A percentile compares a stretch with the other conserved stretches of the same genome.
Conservation (phyloP, 1,140 invertebrate species). For the Eciton burchellii region DNA sequence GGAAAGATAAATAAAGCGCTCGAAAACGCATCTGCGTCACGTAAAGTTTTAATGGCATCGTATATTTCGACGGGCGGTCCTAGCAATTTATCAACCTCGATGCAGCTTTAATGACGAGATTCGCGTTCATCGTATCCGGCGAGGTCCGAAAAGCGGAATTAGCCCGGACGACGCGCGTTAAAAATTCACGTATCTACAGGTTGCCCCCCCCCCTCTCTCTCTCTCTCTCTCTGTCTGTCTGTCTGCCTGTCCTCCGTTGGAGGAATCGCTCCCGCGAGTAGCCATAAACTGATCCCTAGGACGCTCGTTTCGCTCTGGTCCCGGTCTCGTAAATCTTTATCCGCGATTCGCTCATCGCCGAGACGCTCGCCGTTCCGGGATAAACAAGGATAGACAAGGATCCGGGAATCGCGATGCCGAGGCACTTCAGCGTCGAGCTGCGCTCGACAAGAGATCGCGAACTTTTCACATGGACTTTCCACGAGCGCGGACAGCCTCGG, state of each 20-base stretch:
- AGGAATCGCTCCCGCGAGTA: too few relatives aligned
- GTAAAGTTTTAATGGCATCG: conserved; percentile 34
- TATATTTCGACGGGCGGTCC: conserved; percentile 43
- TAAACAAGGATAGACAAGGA: conserved; percentile 4
- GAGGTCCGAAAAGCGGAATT: conserved; percentile 31
- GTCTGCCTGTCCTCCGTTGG: too few relatives aligned
- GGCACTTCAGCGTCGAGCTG: not conserved
- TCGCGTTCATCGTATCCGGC: conserved; percentile 50
- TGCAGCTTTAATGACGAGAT: conserved; percentile 46
- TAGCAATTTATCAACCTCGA: conserved; percentile 56
- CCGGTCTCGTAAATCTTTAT: not conserved
- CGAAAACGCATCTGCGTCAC: conserved; percentile 45
- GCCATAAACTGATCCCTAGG: too few relatives aligned
- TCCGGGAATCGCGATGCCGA: too few relatives aligned
- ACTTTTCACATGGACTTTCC: conserved; percentile 26
- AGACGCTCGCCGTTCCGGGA: not conserved
- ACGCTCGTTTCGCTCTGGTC: not conserved
- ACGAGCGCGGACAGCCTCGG: too few relatives aligned
- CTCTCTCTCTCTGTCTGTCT: too few relatives aligned
- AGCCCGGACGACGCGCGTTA: conserved; percentile 4
- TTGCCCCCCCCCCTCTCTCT: too few relatives aligned
- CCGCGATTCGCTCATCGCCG: not conserved
- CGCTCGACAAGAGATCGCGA: not conserved
- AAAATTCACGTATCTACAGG: conserved; percentile 33
- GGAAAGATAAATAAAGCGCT: conserved; percentile 51